Percentiles rank a stretch among this genome's conserved stretches.
Evolutionary conservation across 2,113 vertebrate genomes (phyloP).

Genomic region (Gracilinanus agilis): DNA sequence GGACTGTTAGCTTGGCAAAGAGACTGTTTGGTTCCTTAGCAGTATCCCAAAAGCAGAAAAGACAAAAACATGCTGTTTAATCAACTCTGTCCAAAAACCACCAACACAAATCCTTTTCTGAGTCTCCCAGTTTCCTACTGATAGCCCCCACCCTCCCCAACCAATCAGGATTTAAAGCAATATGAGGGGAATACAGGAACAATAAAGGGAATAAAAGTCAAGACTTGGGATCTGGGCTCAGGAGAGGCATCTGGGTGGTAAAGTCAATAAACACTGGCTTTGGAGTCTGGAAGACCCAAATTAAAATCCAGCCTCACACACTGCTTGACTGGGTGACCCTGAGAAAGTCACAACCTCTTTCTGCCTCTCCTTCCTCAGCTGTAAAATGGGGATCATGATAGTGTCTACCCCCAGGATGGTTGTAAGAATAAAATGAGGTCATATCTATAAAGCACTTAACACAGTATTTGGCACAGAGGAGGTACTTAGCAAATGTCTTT

Average conservation of each 20-base stretch:
- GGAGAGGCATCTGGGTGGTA: not conserved
- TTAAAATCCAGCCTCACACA: not conserved
- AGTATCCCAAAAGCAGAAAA: not conserved
- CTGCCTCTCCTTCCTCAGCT: not conserved
- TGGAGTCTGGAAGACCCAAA: not conserved
- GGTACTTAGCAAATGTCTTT: not conserved
- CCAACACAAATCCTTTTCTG: not conserved
- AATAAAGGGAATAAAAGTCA: not conserved
- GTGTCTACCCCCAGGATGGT: not conserved
- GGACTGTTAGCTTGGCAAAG: not conserved
- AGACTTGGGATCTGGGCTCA: not conserved
- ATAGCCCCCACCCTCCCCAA: not conserved
- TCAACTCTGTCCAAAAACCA: not conserved
- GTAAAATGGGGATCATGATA: not conserved
- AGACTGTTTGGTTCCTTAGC: not conserved
- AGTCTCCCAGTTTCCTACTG: not conserved
- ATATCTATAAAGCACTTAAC: not conserved
- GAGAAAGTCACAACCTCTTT: not conserved
- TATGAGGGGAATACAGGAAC: not conserved
- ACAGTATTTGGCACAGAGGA: not conserved
- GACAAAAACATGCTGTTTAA: not conserved
- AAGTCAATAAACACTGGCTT: not conserved
- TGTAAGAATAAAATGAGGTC: not conserved
- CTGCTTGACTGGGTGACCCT: not conserved
- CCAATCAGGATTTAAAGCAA: not conserved